Evolutionary conservation across 2,113 vertebrate species (phyloP).

Genomic region (Hemiscyllium ocellatum): DNA sequence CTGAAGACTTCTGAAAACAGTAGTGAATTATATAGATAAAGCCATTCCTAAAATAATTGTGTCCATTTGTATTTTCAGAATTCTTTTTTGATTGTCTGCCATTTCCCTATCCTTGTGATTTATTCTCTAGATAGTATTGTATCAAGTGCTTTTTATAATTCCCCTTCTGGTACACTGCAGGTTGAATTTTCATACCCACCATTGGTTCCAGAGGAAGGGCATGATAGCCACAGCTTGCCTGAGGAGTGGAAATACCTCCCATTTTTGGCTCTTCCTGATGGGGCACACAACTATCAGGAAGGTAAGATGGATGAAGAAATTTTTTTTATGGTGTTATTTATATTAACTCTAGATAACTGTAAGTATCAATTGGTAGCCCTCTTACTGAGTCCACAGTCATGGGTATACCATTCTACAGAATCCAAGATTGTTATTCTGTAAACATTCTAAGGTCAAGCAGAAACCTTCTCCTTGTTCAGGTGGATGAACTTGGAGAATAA

Average conservation of each 20-base stretch:
- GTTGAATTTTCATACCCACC: conserved; percentile 95
- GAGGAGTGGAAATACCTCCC: conserved; percentile 95
- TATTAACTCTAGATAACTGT: neutral
- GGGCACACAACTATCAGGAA: conserved; percentile 95
- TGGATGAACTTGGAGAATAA: neutral
- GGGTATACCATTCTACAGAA: neutral
- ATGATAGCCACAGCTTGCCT: conserved; percentile 79
- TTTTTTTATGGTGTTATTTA: neutral
- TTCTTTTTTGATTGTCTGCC: neutral
- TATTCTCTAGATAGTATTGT: neutral
- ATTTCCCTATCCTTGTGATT: neutral
- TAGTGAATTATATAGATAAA: neutral
- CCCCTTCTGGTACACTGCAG: conserved; percentile 52
- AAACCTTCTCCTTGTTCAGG: neutral
- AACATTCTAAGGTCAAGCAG: neutral
- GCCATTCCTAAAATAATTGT: neutral
- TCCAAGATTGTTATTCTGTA: neutral
- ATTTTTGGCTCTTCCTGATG: conserved; percentile 87
- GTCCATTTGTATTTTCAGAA: neutral
- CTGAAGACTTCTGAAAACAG: neutral
- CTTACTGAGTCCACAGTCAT: neutral
- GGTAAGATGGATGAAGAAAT: conserved; percentile 54
- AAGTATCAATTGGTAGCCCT: neutral
- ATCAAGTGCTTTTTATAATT: conserved; percentile 5
- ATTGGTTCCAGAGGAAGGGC: conserved; percentile 72